Percentiles rank a stretch among this genome's conserved stretches.
Evolutionary conservation across 2,797 vertebrate species (phyloP).

Genomic region (Melanotaenia parkinsoni): DNA sequence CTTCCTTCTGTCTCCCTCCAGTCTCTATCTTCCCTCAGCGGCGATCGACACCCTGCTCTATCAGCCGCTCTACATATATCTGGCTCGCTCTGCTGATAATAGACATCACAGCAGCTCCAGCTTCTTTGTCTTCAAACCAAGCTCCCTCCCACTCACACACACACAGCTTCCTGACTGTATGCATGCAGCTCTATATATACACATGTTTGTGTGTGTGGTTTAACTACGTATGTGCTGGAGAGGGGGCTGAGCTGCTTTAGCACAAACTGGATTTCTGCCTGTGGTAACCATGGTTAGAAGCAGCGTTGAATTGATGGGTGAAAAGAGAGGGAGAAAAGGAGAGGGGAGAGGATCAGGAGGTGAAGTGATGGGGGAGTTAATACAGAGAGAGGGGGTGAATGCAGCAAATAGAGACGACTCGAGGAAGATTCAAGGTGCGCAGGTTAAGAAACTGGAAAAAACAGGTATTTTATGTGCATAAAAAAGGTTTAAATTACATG

Average conservation of each 20-base stretch:
- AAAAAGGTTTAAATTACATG: constrained; percentile 11
- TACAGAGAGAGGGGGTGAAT: constrained; percentile 34
- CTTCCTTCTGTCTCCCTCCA: constrained; percentile 63
- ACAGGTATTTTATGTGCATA: constrained; percentile 3
- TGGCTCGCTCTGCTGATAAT: constrained; percentile 91
- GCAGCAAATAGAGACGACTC: constrained; percentile 45
- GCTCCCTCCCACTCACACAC: constrained; percentile 77
- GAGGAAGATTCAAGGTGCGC: constrained; percentile 30
- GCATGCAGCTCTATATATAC: constrained; percentile 38
- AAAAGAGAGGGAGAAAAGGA: constrained; percentile 35
- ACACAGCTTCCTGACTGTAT: constrained; percentile 35
- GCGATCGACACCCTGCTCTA: constrained; percentile 62
- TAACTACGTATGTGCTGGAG: constrained; percentile 35
- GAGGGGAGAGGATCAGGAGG: constrained; percentile 32
- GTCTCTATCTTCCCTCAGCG: constrained; percentile 65
- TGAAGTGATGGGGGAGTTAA: constrained; percentile 47
- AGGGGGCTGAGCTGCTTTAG: constrained; percentile 44
- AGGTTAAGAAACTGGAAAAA: constrained; percentile 26
- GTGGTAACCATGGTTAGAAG: constrained; percentile 70
- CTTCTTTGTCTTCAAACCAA: constrained; percentile 91
- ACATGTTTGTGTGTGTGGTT: constrained; percentile 1
- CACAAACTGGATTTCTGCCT: constrained; percentile 69
- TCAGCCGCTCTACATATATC: constrained; percentile 77
- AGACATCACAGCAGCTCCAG: constrained; percentile 92
- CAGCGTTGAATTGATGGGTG: constrained; percentile 58